These are phyloP conservation scores for Heteractis magnifica DNA, from an alignment of 92 coral and sea anemone genomes.

Conservation along the genomic window DNA sequence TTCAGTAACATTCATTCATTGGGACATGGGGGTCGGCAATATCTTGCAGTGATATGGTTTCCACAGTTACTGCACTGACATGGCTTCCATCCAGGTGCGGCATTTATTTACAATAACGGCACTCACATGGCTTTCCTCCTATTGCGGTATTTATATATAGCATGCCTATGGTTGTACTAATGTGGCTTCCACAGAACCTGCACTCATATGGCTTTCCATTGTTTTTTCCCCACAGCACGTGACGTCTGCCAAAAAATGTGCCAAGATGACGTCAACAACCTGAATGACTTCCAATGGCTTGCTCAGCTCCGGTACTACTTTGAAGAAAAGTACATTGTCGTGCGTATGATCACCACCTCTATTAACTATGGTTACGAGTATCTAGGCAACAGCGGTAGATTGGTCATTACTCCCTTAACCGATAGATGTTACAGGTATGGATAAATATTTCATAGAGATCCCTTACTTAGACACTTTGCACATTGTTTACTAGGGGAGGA, in stretches of 20 bases:
- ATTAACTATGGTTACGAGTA: slow-evolving; percentile 97
- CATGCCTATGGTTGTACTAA: too few relatives aligned
- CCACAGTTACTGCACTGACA: too few relatives aligned
- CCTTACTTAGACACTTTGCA: neutral
- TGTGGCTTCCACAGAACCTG: too few relatives aligned
- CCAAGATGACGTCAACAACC: slow-evolving; percentile 71
- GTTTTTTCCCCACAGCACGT: slow-evolving; percentile 55
- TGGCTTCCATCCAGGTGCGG: too few relatives aligned
- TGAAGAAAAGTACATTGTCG: slow-evolving; percentile 79
- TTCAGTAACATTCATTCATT: neutral
- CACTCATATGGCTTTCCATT: neutral
- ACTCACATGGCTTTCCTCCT: too few relatives aligned
- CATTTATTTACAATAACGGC: too few relatives aligned
- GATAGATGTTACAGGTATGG: slow-evolving; percentile 94
- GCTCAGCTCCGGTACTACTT: slow-evolving; percentile 94
- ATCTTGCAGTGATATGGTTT: neutral
- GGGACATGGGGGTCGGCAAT: neutral
- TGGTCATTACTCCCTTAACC: slow-evolving; percentile 94
- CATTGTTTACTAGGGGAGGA: neutral
- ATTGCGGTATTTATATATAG: too few relatives aligned
- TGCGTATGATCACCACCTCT: slow-evolving; percentile 95
- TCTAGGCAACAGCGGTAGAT: slow-evolving; percentile 91
- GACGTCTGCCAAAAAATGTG: slow-evolving; percentile 94
- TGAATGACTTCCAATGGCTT: slow-evolving; percentile 94
- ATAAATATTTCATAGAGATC: neutral